Evolutionary conservation across 2,113 vertebrate species (phyloP), one percentile per base, ranked within the genome.

Genomic region (Crotalus viridis): DNA sequence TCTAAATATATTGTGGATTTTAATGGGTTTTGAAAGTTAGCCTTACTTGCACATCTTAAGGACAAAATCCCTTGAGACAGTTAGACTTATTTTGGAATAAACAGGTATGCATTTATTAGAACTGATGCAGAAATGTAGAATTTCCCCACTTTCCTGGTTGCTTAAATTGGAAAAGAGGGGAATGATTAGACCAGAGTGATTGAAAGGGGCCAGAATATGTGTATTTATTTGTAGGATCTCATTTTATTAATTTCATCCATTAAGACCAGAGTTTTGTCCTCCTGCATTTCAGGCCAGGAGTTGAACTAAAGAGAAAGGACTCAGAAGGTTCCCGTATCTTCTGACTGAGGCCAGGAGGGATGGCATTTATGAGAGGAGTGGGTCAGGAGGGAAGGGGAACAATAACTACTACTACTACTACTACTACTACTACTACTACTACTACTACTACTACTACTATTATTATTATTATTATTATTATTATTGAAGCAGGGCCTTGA

Each of bases 231-330:
- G 96, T 96, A 90, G 93, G 93, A 96, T 96, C 96, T 61, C 46
- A 88, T 97, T 24, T 81, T 95, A 97, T 97, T 97, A 51, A 51
- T 51, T 51, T 51, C 48, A 51, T 56, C 98, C 98, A 98, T 98
- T 98, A 97, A 98, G 97, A 96, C 95, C 95, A 95, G 97, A 97
- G 96, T 97, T 98, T 97, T 97, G 97, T 96, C 96, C 97, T 96
- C 97, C 97, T 99, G 99, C 98, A 99, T 99, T 99, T 99, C 98
- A 98, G 99, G 98, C 98, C 99, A 99, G 98, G 97, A 99, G 99
- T 99, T 99, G 99, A 99, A 98, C 98, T 98, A 99, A 99, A 99
- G 99, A 99, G 99, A 98, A 98, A 98, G 97, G 98, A 98, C 98
- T 96, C 97, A 98, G 98, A 97, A 98, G 98, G 98, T 98, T 98